Percentiles rank a stretch among this genome's conserved stretches.
Evolutionary conservation across 2,797 vertebrate genomes (phyloP).

Genomic region (Diglossa cyanea): DNA sequence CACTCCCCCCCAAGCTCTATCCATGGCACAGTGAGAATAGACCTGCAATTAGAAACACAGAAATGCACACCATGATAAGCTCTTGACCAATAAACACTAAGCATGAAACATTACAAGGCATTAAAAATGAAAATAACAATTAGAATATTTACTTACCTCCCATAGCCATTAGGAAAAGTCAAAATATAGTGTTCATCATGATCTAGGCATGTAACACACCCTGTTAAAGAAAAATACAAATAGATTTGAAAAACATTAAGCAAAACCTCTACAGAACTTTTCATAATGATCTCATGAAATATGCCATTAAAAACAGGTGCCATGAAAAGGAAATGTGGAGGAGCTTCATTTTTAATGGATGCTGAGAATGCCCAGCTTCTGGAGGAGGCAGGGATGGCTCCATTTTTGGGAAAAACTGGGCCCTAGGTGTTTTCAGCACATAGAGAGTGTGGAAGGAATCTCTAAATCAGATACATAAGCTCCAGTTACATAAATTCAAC

Average conservation of each 20-base stretch:
- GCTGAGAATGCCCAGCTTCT: background rate
- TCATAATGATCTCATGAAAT: background rate
- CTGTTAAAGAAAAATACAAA: slow-evolving; percentile 67
- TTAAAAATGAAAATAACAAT: background rate
- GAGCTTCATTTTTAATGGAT: background rate
- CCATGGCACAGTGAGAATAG: slow-evolving; percentile 98
- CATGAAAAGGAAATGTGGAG: background rate
- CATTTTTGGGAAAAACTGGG: background rate
- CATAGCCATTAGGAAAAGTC: slow-evolving; percentile 97
- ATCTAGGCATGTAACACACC: slow-evolving; percentile 95
- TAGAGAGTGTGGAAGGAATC: background rate
- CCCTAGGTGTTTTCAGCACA: background rate
- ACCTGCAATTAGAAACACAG: slow-evolving; percentile 77
- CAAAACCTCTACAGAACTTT: background rate
- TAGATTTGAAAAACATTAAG: background rate
- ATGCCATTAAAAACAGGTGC: background rate
- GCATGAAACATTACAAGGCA: background rate
- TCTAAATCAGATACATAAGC: background rate
- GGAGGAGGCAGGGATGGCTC: background rate
- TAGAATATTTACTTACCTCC: slow-evolving; percentile 80
- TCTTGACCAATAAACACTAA: background rate
- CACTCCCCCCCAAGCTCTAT: slow-evolving; percentile 98
- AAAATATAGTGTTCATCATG: slow-evolving; percentile 98
- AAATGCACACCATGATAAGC: background rate
- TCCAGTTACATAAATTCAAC: background rate